Evolutionary conservation across 1,140 invertebrate species (phyloP).

Genomic region (Cyrtorhinus lividipennis): DNA sequence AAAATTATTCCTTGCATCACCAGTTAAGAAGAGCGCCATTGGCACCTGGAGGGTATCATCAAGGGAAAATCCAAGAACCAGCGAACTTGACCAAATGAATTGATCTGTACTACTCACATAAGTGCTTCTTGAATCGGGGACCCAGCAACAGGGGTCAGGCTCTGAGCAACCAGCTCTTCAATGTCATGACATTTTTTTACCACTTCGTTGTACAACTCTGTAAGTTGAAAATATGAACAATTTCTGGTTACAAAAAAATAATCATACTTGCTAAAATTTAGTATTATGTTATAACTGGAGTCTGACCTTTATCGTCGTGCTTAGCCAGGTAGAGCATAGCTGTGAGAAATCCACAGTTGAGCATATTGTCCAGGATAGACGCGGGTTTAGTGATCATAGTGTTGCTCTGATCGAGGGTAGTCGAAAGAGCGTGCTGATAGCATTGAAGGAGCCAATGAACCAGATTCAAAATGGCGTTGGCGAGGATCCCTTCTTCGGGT

Average conservation of each 20-base stretch:
- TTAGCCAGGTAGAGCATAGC: slow-evolving; percentile 71
- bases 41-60: not conserved
- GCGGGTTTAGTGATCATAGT: slow-evolving; percentile 55
- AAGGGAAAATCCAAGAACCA: not conserved
- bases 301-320: slow-evolving; percentile 44
- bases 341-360: slow-evolving; percentile 56
- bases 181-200: slow-evolving; percentile 59
- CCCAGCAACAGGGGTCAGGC: slow-evolving; percentile 37
- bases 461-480: slow-evolving; percentile 56
- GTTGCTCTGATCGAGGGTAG: slow-evolving; percentile 16
- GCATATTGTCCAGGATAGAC: slow-evolving; percentile 49
- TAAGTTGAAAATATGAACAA: slow-evolving; percentile 21
- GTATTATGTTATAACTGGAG: slow-evolving; percentile 17
- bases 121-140: slow-evolving; percentile 25
- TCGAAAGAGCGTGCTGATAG: slow-evolving; percentile 40
- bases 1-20: too few relatives aligned
- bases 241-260: slow-evolving; percentile 13
- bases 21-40: not conserved
- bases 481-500: slow-evolving; percentile 62
- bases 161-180: slow-evolving; percentile 42
- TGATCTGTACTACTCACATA: slow-evolving; percentile 19
- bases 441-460: slow-evolving; percentile 72
- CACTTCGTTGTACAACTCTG: slow-evolving; percentile 48
- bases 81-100: too few relatives aligned
- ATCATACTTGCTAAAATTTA: slow-evolving; percentile 6